Evolutionary conservation across 2,888 invertebrate genomes (phyloP), one percentile per base, ranked within the genome.

Genomic region (Euplagia quadripunctaria): DNA sequence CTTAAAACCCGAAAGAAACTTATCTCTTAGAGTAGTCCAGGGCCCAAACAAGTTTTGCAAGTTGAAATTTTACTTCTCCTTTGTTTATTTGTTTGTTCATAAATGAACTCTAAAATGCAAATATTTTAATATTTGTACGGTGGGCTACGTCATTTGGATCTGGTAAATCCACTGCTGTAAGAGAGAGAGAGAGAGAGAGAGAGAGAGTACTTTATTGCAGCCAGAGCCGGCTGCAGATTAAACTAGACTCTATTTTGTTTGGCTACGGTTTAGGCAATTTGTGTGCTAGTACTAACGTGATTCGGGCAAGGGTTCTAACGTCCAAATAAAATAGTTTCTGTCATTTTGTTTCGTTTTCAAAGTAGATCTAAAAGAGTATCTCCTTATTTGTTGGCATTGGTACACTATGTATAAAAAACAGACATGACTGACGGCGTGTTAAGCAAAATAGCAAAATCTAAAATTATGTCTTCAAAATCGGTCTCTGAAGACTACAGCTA

Each of bases 161-260:
- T 43, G 67, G 64, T 43, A 49, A 52, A 43, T 41, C 43, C 31
- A 43, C 49, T 66, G n/a, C 63, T 71, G 58, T 17, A 17, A 41
- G 68, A 66, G 55, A 41, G 66, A 55, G 64, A 41, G 66, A 55
- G 64, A 41, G 66, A 55, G 64, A 41, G 68, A 66, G 55, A 41
- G 68, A 66, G 55, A 41, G 66, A 55, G 64, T 66, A 68, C 66
- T 83, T 77, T 81, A 81, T 76, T 72, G 74, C 65, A 51, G 58
- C 43, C 65, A 51, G 67, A 64, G 64, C 64, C 68, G 58, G 64
- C 31, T 64, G 70, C 63, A 71, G 75, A 75, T 79, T 68, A 68
- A 73, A 81, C 67, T 73, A 69, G 74, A 68, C 74, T 55, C 65
- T 72, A 68, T 67, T 58, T 69, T 72, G 52, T 63, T 71, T 65